Conservation (phyloP, 2,888 invertebrate species). For the Nomada fabriciana region DNA sequence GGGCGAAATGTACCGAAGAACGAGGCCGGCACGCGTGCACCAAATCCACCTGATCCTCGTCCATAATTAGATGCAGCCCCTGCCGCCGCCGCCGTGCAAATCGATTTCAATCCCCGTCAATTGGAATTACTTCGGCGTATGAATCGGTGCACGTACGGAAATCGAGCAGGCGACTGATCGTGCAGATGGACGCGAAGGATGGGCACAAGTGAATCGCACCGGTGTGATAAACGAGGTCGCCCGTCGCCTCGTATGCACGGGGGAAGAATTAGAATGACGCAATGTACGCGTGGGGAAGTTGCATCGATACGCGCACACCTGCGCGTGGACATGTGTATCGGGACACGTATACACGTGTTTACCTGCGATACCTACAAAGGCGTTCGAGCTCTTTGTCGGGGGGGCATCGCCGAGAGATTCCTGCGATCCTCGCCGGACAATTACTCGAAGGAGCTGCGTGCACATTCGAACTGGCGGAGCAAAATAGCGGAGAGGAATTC, state of each 20-base stretch:
- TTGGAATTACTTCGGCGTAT: neutral
- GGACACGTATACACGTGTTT: neutral
- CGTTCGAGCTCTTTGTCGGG: neutral
- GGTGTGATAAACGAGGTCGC: neutral
- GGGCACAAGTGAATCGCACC: neutral
- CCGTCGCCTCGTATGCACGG: neutral
- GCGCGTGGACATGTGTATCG: neutral
- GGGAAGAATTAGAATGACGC: constrained; percentile 2
- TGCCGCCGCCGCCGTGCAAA: neutral
- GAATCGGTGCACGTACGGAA: neutral
- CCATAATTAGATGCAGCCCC: constrained; percentile 14
- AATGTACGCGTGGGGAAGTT: neutral
- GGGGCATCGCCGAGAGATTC: neutral
- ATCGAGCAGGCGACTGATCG: constrained; percentile 9
- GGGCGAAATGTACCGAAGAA: neutral
- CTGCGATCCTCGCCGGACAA: neutral
- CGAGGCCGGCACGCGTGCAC: neutral
- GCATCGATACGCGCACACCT: neutral
- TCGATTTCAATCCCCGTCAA: constrained; percentile 23
- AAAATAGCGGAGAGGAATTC: neutral
- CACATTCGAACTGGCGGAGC: neutral
- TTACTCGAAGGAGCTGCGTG: neutral
- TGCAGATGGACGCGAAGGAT: neutral
- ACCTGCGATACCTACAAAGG: neutral
- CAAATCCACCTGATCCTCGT: constrained; percentile 2